A percentile compares a stretch with the other conserved stretches of the same genome.
Conservation (phyloP, 2,888 invertebrate species). For the Empis stercorea region DNA sequence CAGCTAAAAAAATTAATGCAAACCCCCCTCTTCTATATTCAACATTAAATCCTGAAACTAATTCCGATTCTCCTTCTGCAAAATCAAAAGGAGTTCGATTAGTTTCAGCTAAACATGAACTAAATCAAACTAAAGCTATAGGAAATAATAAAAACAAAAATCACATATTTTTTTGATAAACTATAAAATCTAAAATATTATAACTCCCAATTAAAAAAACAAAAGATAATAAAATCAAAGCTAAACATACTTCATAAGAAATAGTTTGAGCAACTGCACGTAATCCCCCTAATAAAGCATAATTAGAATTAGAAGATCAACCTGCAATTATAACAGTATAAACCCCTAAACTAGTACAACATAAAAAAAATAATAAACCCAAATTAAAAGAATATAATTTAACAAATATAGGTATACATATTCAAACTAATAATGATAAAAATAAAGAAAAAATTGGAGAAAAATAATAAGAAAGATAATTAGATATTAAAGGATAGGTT, state of each 20-base stretch:
- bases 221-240: conserved; percentile 49
- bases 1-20: conserved; percentile 60
- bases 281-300: conserved; percentile 54
- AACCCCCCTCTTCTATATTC: conserved; percentile 60
- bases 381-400: conserved; percentile 44
- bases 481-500: conserved; percentile 43
- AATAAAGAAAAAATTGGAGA: conserved; percentile 46
- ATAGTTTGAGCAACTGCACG: conserved; percentile 59
- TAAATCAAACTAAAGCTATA: conserved; percentile 43
- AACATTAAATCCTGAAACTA: conserved; percentile 68
- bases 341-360: conserved; percentile 49
- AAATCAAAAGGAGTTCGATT: conserved; percentile 70
- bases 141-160: conserved; percentile 44
- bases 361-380: conserved; percentile 50
- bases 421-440: conserved; percentile 45
- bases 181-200: conserved; percentile 40
- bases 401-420: conserved; percentile 44
- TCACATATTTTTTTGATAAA: conserved; percentile 41
- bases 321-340: conserved; percentile 51
- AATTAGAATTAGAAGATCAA: conserved; percentile 59
- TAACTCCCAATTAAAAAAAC: conserved; percentile 44
- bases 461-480: conserved; percentile 48
- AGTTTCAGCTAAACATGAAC: conserved; percentile 52
- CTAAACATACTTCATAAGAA: conserved; percentile 62
- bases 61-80: conserved; percentile 64